Evolutionary conservation across 2,113 vertebrate genomes (phyloP).

Genomic region (Etheostoma spectabile): DNA sequence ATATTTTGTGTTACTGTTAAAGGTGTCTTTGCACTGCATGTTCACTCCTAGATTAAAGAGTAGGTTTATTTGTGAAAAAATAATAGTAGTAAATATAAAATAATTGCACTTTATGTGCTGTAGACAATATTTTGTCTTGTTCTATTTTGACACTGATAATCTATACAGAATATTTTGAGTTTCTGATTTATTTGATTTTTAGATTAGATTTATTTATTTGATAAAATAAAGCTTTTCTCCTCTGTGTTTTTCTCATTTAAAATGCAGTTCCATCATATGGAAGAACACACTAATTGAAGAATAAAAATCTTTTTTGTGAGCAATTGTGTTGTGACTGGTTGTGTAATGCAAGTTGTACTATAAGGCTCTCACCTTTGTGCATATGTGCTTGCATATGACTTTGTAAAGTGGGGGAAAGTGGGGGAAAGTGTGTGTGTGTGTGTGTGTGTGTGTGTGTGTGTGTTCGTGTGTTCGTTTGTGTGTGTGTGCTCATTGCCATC

Average conservation of each 20-base stretch:
- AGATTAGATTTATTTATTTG: too few species aligned
- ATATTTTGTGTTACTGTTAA: too few species aligned
- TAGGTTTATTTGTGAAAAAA: not conserved
- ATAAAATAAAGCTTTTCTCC: not conserved
- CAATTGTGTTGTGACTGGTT: not conserved
- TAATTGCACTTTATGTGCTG: not conserved
- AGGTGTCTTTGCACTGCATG: too few species aligned
- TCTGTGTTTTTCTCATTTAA: not conserved
- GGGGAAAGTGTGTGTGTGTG: not conserved
- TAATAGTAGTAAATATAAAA: not conserved
- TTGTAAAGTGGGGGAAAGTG: not conserved
- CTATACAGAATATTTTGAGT: not conserved
- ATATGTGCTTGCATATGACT: conserved; percentile 1
- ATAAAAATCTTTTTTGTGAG: not conserved
- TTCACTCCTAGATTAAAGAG: not conserved
- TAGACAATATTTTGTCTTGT: not conserved
- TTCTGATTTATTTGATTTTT: not conserved
- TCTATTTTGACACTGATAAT: not conserved
- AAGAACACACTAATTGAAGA: conserved; percentile 3
- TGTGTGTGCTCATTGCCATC: not conserved
- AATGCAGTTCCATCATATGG: not conserved
- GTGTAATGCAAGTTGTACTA: not conserved
- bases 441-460: not conserved
- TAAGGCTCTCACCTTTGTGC: not conserved
- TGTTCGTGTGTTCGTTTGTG: not conserved